Evolutionary conservation across 2,113 vertebrate species (phyloP), one percentile per base, ranked within the genome.

Genomic region (Pleuronectes platessa): DNA sequence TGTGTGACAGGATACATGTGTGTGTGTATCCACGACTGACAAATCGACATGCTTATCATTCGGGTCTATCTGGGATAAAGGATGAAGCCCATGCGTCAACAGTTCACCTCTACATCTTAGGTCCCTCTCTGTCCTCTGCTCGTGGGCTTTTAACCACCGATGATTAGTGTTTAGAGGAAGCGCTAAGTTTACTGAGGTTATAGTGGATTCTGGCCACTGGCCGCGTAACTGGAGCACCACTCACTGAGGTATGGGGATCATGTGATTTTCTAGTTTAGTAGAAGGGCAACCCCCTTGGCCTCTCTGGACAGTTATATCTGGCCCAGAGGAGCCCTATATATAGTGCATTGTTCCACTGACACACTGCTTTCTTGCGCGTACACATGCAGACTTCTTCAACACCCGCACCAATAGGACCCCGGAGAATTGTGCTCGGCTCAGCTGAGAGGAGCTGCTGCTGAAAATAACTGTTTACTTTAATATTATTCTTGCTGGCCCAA

Each of bases 331-430:
- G 78, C 53, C 31, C 85, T 93, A 92, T 92, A 90, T 87, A 89
- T 92, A 93, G 91, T 60, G 54, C 88, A 90, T 92, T 93, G 90
- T 92, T 93, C 90, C 86, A 90, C 81, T 91, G 84, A 89, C 89
- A 89, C 79, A 92, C 80, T 82, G 69, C 68, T 90, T 91, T 92
- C 67, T 91, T 84, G 77, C 13, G 63, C 74, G 86, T 76, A 75
- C 66, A 79, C 26, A 0, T 53, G 78, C 67, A 67, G 6, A 69
- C 74, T 55, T 84, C 60, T 87, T 78, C 68, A 71, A 68, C 53
- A 20, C 65, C 78, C 61, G 35, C 61, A 76, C 70, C 23, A 61
- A 74, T 26, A 60, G 26, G 60, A 63, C 71, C 62, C 23, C 2
- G 14, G 37, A 71, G 69, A 64, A 26, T 53, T 69, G 23, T 64